Evolutionary conservation across 2,888 invertebrate genomes (phyloP).

Genomic region (Drosophila phalerata): DNA sequence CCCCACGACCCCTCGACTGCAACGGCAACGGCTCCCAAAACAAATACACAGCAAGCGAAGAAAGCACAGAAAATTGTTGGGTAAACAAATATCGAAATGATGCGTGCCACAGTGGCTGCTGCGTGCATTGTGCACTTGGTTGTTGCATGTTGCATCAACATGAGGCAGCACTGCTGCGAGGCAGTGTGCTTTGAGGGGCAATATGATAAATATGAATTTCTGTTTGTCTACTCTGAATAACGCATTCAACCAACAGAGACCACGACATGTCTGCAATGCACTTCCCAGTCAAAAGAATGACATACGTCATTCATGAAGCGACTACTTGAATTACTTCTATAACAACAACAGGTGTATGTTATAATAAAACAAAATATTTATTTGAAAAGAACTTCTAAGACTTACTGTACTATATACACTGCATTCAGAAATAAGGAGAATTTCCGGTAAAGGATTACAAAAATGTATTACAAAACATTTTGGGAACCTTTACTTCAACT

Average conservation of each 20-base stretch:
- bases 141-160: slow-evolving; percentile 35
- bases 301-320: slow-evolving; percentile 41
- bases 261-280: slow-evolving; percentile 40
- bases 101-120: slow-evolving; percentile 60
- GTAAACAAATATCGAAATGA: slow-evolving; percentile 71
- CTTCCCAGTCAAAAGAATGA: slow-evolving; percentile 44
- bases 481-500: too few relatives aligned
- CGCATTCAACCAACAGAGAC: slow-evolving; percentile 30
- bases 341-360: slow-evolving; percentile 34
- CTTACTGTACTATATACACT: too few relatives aligned
- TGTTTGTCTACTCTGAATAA: slow-evolving; percentile 27
- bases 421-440: too few relatives aligned
- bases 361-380: not conserved
- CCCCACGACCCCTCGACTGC: slow-evolving; percentile 15
- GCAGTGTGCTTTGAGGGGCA: not conserved
- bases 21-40: slow-evolving; percentile 1
- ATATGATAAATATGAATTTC: slow-evolving; percentile 57
- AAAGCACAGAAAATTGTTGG: slow-evolving; percentile 64
- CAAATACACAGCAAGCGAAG: slow-evolving; percentile 17
- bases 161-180: not conserved
- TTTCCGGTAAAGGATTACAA: too few relatives aligned
- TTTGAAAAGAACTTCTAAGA: too few relatives aligned
- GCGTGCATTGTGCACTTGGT: slow-evolving; percentile 47
- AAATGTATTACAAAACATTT: too few relatives aligned
- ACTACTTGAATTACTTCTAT: slow-evolving; percentile 15